phyloP scores from a whole-genome alignment of 2,797 vertebrate species.

The Gymnoscopelus braueri region DNA sequence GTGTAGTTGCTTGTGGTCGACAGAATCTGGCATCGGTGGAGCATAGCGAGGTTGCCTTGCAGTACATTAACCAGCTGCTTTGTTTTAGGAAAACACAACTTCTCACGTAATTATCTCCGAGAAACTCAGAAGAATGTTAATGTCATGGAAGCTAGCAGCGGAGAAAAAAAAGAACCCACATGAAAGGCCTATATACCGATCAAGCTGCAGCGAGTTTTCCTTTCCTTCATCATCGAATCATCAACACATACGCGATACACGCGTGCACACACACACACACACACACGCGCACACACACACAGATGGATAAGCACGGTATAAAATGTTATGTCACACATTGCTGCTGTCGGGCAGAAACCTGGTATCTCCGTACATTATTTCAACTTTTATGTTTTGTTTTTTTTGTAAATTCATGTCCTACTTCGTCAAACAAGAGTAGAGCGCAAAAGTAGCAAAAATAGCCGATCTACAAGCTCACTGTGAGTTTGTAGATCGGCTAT shows the following conservation, averaged over 20 bases:
- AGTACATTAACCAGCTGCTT: conserved; percentile 71
- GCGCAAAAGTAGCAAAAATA: too few relatives aligned
- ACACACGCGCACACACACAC: background rate
- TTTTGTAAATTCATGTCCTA: too few relatives aligned
- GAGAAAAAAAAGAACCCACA: conserved; percentile 67
- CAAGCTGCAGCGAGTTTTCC: conserved; percentile 54
- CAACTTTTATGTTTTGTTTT: too few relatives aligned
- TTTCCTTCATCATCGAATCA: conserved; percentile 53
- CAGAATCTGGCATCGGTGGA: conserved; percentile 52
- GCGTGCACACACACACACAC: conserved; percentile 13
- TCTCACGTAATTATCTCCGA: conserved; percentile 71
- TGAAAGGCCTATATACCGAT: conserved; percentile 42
- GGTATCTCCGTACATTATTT: too few relatives aligned
- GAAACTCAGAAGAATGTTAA: conserved; percentile 70
- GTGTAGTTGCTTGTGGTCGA: conserved; percentile 37
- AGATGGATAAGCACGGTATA: too few relatives aligned
- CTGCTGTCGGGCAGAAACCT: too few relatives aligned
- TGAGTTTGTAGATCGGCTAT: too few relatives aligned
- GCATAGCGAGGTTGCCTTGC: conserved; percentile 30
- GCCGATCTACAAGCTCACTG: too few relatives aligned
- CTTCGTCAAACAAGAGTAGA: too few relatives aligned
- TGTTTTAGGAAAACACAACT: conserved; percentile 76
- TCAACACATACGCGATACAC: conserved; percentile 34
- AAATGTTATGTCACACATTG: too few relatives aligned
- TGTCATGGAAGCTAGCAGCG: conserved; percentile 46